Base-by-base conservation (phyloP, 2,797 vertebrate genomes). In the Rhyacichthys aspro region DNA sequence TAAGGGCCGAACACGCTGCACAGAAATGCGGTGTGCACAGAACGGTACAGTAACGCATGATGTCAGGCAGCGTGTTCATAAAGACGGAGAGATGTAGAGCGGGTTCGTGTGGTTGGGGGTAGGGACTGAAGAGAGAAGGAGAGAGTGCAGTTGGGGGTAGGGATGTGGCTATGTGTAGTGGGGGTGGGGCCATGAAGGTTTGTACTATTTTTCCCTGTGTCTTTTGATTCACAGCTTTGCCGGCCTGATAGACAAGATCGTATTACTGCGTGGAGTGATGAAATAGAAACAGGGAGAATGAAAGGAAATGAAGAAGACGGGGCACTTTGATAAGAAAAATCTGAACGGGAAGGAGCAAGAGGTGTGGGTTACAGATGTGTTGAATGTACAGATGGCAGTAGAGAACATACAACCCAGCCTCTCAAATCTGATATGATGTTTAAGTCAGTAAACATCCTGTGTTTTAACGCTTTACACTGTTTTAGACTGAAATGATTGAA, bases 171-270 rank as follows among this genome's bases (percentile, higher is more conserved):
- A 17, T 67, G 74, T 77, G 69, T 34, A 63, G 74, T 86, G 87
- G 87, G 87, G 87, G 83, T 87, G 76, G 80, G 79, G 81, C 82
- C 64, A 78, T 62, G 78, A 81, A 84, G 88, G 87, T 89, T 90
- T 91, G 84, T 84, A 88, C 86, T 91, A 88, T 89, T 87, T 88
- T 86, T 88, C 81, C 86, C 81, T 79, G 43, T 88, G 87, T 85
- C 85, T 89, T 83, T 87, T 89, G 88, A 91, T 92, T 89, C 88
- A 85, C 76, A 65, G 83, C 76, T 78, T 74, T 83, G 76, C 82
- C 50, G 53, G 64, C 59, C 82, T 82, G 86, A 87, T 88, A 79
- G 83, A 83, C 69, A 66, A 88, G 76, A 86, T 88, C 80, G 81
- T 86, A 79, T 86, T 86, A 85, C 88, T 72, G 65, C 71, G 74